Base-by-base conservation (phyloP, 1,140 invertebrate genomes). In the Drosophila oshimai region DNA sequence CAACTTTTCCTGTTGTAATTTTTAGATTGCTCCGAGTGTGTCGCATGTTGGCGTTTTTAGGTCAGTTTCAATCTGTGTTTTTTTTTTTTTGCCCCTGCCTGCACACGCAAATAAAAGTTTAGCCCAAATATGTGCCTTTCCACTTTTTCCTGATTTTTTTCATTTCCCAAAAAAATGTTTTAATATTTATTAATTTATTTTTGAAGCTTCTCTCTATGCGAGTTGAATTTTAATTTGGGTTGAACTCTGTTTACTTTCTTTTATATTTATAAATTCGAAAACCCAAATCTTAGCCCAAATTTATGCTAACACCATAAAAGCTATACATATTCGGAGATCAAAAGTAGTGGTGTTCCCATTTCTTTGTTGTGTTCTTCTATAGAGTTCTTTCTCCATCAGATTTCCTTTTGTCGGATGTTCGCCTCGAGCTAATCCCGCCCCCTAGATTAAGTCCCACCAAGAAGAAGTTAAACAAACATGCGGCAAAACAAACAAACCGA, bases 41-140 rank as follows among this genome's bases (percentile, higher is more conserved):
- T 84, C 77, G 83, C 81, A 88, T 87, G 83, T 76, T 57, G 74
- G 45, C 78, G 64, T 76, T 87, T 76, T 80, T 84, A 58, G 83
- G 81, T 84, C 80, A 81, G 36, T 54, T 33, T 49, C 33, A 41
- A 50, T 73, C 33, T 60, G 34, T 44, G 18, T 65, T 15, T 42
- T 41, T 42, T 22, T 22, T 22, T 2, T 61, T 22, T 22, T 2
- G 54, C 12, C 15, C 29, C 31, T 60, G 50, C 53, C 46, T 46
- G 68, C 54, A 72, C 62, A 67, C 62, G 62, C 62, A 37, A 67
- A 67, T 65, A 50, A 65, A 49, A 50, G 33, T 65, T 65, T 33
- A 65, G n/a, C 44, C 34, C 42, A 28, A 31, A 65, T 29, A 26
- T n/a, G 6, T 6, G 6, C 12, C 50, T 39, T n/a, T 6, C 34